Evolutionary conservation across 2,113 vertebrate species (phyloP), one percentile per base, ranked within the genome.

Genomic region (Spermophilus dauricus): DNA sequence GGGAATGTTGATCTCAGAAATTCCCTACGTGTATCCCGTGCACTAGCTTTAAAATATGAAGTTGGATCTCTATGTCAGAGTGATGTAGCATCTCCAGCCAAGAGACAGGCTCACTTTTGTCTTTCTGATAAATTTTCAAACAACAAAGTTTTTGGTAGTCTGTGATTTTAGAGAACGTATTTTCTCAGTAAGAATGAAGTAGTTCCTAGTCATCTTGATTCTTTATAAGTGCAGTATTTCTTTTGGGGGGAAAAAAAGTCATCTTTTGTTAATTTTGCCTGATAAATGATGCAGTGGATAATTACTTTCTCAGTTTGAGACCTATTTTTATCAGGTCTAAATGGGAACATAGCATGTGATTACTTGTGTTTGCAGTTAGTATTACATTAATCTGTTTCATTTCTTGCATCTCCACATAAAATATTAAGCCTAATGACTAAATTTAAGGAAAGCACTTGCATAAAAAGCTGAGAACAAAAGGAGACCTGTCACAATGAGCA

Each of bases 111-210:
- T n/a, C 24, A 61, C 61, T 82, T 86, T 63, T 69, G 37, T 82
- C 10, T 78, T 67, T 32, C 11, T 32, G 56, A 67, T 56, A 65
- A 5, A 67, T 81, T 94, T 86, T 67, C 56, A 48, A 72, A 89
- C 34, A 70, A 45, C 16, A 37, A n/a, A 30, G 32, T 67, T 34
- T 76, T 76, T 87, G 58, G 20, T 83, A 34, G 39, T 82, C 42
- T n/a, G 2, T 73, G 28, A 92, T 51, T 92, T 94, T 82, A 83
- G 70, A 86, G 34, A 70, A 88, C 39, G 63, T 70, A 94, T 32
- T 77, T 94, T 77, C 69, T 91, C 30, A n/a, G 8, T 73, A 58
- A 69, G 84, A 80, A 45, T 75, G 28, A 0, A 5, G 4, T 42
- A 83, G 34, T 77, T 30, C 76, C 28, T 48, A 48, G 34, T 48